Evolutionary conservation across 1,140 invertebrate species (phyloP).

Genomic region (Nasonia vitripennis): DNA sequence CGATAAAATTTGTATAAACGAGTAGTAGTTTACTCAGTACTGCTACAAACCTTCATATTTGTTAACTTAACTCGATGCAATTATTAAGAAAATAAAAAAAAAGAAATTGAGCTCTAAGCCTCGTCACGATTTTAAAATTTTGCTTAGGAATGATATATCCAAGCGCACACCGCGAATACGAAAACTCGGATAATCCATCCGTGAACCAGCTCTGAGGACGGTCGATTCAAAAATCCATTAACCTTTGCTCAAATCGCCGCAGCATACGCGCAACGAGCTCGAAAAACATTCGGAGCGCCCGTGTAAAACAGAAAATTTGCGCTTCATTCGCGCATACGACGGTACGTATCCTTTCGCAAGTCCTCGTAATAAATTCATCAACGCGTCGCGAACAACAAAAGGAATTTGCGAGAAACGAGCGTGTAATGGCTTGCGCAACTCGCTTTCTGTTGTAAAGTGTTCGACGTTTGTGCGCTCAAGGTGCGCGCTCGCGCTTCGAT

Average conservation of each 20-base stretch:
- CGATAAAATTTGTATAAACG: too few relatives aligned
- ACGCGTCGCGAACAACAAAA: too few relatives aligned
- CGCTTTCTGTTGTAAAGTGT: not conserved
- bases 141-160: too few relatives aligned
- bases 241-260: not conserved
- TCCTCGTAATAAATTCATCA: constrained; percentile 2
- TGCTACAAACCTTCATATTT: too few relatives aligned
- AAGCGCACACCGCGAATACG: not conserved
- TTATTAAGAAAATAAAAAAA: too few relatives aligned
- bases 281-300: not conserved
- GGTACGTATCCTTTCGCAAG: not conserved
- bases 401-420: not conserved
- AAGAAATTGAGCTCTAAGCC: too few relatives aligned
- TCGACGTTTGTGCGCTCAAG: not conserved
- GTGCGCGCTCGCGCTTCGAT: not conserved
- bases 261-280: not conserved
- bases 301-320: not conserved
- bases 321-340: not conserved
- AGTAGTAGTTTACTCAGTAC: too few relatives aligned
- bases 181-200: not conserved
- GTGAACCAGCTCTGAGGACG: too few relatives aligned
- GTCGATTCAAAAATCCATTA: not conserved
- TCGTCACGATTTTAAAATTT: too few relatives aligned
- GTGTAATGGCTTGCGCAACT: not conserved
- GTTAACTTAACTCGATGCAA: too few relatives aligned